Percentiles rank a stretch among this genome's conserved stretches.
Conservation (phyloP, 53 echinoderm and acorn worm species). For the Actinopyga echinites region DNA sequence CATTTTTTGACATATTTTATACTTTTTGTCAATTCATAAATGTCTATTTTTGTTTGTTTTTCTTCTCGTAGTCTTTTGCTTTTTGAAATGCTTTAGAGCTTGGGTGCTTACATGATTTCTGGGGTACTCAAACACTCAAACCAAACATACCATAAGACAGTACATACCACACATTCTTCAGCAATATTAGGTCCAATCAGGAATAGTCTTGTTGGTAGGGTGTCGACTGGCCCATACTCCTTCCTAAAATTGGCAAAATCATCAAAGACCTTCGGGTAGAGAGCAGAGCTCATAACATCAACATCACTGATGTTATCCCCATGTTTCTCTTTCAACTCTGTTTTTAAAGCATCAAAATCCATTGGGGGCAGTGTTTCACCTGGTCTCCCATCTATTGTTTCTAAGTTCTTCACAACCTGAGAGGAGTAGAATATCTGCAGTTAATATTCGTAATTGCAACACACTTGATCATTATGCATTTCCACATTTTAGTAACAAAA, state of each 20-base stretch:
- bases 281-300: constrained; percentile 89
- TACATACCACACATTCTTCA: constrained; percentile 89
- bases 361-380: constrained; percentile 72
- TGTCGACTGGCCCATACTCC: constrained; percentile 81
- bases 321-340: constrained; percentile 72
- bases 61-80: too few species aligned
- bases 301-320: constrained; percentile 65
- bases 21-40: too few species aligned
- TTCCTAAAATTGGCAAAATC: constrained; percentile 79
- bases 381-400: constrained; percentile 76
- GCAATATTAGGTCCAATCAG: constrained; percentile 96
- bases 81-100: too few species aligned
- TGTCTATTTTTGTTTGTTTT: too few species aligned
- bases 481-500: too few species aligned
- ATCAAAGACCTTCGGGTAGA: constrained; percentile 95
- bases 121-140: too few species aligned
- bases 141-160: too few species aligned
- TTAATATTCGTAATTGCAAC: neutral
- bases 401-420: constrained; percentile 67
- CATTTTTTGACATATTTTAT: too few species aligned
- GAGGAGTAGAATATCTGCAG: neutral
- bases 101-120: too few species aligned
- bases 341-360: constrained; percentile 76
- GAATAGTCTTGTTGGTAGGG: constrained; percentile 80
- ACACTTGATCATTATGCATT: too few species aligned